Conservation (phyloP, 2,113 vertebrate genomes). For the Felis chaus region DNA sequence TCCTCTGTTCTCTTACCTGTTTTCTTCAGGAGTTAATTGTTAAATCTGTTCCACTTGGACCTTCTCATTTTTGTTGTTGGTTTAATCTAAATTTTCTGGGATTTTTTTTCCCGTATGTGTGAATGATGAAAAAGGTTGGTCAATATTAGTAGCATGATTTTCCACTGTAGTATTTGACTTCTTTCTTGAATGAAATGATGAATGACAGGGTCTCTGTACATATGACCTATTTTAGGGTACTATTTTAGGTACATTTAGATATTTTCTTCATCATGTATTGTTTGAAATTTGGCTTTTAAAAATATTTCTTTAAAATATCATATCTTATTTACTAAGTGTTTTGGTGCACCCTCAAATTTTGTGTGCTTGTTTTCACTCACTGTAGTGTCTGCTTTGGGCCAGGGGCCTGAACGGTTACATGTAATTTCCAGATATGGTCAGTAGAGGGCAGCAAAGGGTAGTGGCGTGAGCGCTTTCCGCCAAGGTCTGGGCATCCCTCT, state of each 20-base stretch:
- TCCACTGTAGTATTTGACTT: neutral
- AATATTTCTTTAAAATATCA: neutral
- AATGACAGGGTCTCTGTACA: neutral
- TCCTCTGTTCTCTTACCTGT: neutral
- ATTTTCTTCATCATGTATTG: neutral
- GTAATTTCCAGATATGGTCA: neutral
- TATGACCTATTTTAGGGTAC: neutral
- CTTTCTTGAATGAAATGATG: neutral
- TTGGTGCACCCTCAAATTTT: neutral
- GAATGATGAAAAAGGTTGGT: neutral
- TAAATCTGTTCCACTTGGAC: neutral
- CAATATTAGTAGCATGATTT: neutral
- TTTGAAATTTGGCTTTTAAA: neutral
- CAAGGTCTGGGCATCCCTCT: neutral
- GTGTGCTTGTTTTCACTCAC: neutral
- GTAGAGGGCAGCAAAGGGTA: constrained; percentile 24
- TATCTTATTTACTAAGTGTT: neutral
- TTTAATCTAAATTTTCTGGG: neutral
- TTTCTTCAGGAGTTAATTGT: neutral
- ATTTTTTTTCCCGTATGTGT: no score
- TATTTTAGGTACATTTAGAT: neutral
- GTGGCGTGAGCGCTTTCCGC: neutral
- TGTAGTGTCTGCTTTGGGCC: neutral
- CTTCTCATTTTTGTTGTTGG: neutral
- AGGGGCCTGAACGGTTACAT: neutral